These are phyloP conservation scores for Esperia sulphurella DNA, from an alignment of 2,888 invertebrate genomes.

Conservation along the genomic window DNA sequence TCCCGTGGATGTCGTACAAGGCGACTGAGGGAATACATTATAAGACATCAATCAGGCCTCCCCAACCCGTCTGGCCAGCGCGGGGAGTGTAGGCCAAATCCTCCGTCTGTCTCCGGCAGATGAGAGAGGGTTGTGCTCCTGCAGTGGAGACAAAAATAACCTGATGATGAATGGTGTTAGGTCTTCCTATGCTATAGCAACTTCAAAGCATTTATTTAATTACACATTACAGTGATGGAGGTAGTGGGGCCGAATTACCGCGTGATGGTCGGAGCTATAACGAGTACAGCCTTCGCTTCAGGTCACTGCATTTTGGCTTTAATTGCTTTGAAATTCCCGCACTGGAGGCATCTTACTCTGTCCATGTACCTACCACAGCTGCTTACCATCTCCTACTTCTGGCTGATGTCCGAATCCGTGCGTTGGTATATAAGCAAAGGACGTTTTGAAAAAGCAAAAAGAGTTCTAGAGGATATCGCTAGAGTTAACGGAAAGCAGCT, in stretches of 20 bases:
- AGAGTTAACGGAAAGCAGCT: slow-evolving; percentile 73
- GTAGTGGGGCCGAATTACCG: slow-evolving; percentile 85
- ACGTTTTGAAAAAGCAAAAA: slow-evolving; percentile 81
- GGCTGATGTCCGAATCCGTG: slow-evolving; percentile 83
- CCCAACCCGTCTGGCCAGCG: too few relatives aligned
- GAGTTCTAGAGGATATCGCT: slow-evolving; percentile 80
- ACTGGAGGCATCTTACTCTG: slow-evolving; percentile 84
- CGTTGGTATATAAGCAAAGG: slow-evolving; percentile 87
- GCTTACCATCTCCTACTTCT: slow-evolving; percentile 80
- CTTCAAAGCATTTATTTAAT: neutral
- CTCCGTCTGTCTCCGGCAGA: too few relatives aligned
- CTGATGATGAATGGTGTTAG: too few relatives aligned
- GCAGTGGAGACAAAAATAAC: too few relatives aligned
- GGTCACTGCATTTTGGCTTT: slow-evolving; percentile 83
- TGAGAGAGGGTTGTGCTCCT: too few relatives aligned
- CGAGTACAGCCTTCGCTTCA: slow-evolving; percentile 83
- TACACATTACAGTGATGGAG: slow-evolving; percentile 81
- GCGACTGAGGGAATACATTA: too few relatives aligned
- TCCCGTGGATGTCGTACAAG: too few relatives aligned
- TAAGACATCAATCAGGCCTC: too few relatives aligned
- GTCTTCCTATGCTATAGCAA: neutral
- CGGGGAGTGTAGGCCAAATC: too few relatives aligned
- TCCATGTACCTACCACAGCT: slow-evolving; percentile 82
- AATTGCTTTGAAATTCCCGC: slow-evolving; percentile 82
- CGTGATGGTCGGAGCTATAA: slow-evolving; percentile 82